phyloP scores from a whole-genome alignment of 2,888 invertebrate genomes.

The Rhingia rostrata region DNA sequence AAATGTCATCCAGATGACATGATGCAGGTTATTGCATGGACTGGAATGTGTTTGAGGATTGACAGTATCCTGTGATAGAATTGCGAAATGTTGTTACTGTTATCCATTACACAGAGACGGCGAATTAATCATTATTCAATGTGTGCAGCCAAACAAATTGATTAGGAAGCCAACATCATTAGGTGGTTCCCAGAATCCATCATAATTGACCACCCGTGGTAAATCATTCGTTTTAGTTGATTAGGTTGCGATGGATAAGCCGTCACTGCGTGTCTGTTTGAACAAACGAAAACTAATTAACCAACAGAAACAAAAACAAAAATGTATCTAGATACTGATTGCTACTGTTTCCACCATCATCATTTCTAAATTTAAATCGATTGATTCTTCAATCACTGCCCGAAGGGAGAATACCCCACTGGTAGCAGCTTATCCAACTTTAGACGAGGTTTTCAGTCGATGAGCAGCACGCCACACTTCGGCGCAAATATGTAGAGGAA shows the following conservation, averaged over 20 bases:
- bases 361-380: constrained; percentile 69
- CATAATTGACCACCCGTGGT: constrained; percentile 40
- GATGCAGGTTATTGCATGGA: constrained; percentile 45
- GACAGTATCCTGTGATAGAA: neutral
- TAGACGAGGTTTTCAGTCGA: constrained; percentile 19
- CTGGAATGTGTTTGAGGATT: neutral
- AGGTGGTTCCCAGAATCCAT: constrained; percentile 57
- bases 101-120: no score
- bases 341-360: constrained; percentile 65
- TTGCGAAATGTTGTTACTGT: neutral
- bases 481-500: constrained; percentile 10
- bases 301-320: constrained; percentile 1
- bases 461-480: constrained; percentile 63
- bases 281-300: constrained; percentile 54
- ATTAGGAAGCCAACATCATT: neutral
- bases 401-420: constrained; percentile 29
- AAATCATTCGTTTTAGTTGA: constrained; percentile 41
- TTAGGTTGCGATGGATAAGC: constrained; percentile 61
- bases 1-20: constrained; percentile 67
- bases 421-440: neutral
- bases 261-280: constrained; percentile 13
- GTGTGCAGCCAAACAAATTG: neutral
- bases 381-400: constrained; percentile 64
- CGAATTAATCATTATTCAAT: neutral
- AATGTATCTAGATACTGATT: constrained; percentile 1